Conservation (phyloP, 2,797 vertebrate species). For the Delichon dasypus region DNA sequence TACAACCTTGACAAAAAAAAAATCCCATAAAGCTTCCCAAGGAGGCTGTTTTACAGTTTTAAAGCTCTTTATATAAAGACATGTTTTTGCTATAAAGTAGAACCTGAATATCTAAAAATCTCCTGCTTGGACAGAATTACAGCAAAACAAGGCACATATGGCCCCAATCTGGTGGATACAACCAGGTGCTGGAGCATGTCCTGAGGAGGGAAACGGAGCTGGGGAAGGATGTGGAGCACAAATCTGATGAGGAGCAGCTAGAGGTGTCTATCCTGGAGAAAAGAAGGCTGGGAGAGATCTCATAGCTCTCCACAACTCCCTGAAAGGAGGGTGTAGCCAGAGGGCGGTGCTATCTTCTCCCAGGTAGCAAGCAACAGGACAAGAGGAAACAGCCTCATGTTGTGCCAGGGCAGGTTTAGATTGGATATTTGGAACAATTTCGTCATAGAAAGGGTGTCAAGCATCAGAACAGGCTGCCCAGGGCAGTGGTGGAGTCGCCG, state of each 20-base stretch:
- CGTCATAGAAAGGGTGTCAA: background rate
- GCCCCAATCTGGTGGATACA: background rate
- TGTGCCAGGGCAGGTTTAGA: background rate
- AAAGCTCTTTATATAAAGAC: constrained; percentile 39
- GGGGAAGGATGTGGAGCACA: background rate
- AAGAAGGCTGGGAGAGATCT: background rate
- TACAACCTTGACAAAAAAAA: constrained; percentile 12
- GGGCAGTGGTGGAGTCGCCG: background rate
- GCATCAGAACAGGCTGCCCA: background rate
- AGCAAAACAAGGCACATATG: background rate
- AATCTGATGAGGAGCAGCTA: background rate
- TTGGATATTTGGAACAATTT: background rate
- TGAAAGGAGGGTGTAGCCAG: background rate
- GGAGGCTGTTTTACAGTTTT: background rate
- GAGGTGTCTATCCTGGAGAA: background rate
- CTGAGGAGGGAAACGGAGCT: background rate
- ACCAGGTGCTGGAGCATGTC: background rate
- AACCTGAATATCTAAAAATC: background rate
- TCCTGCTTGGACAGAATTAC: background rate
- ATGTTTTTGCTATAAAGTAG: background rate
- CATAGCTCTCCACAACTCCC: background rate
- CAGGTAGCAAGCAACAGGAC: accelerated
- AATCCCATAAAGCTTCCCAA: constrained; percentile 19
- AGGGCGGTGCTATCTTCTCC: background rate
- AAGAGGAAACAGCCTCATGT: background rate